These are phyloP conservation scores for Falco novaeseelandiae DNA, from an alignment of 2,797 vertebrate species.

Conservation along the genomic window DNA sequence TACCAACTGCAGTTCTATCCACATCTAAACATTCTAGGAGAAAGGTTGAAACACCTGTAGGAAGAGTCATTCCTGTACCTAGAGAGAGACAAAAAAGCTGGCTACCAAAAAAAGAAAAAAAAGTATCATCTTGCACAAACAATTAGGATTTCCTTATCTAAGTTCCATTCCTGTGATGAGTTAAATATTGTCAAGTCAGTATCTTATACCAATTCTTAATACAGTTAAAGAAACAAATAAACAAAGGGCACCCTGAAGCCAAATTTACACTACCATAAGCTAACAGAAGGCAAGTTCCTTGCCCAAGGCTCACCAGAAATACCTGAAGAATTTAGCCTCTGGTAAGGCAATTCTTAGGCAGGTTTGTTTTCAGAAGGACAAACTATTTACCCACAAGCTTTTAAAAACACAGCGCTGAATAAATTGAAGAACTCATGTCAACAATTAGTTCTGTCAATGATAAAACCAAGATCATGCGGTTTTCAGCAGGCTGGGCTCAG, in stretches of 20 bases:
- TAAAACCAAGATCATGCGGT: neutral
- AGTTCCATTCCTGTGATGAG: neutral
- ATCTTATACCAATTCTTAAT: neutral
- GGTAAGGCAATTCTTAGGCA: neutral
- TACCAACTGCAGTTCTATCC: constrained; percentile 38
- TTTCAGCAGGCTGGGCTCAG: neutral
- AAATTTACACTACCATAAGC: neutral
- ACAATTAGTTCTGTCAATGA: neutral
- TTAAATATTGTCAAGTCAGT: neutral
- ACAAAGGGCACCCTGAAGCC: neutral
- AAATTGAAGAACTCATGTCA: neutral
- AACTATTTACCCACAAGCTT: neutral
- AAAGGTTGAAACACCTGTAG: constrained; percentile 75
- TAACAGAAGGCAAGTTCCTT: neutral
- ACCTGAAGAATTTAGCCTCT: neutral
- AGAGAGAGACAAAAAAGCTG: constrained; percentile 4
- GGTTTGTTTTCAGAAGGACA: neutral
- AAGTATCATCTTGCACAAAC: neutral
- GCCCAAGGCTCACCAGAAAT: neutral
- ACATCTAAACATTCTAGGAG: constrained; percentile 67
- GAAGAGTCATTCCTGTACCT: constrained; percentile 71
- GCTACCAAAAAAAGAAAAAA: neutral
- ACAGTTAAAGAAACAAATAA: neutral
- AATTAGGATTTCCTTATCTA: neutral
- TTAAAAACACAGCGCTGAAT: neutral